phyloP scores from a whole-genome alignment of 2,113 vertebrate species.

The Sebastes schlegelii region DNA sequence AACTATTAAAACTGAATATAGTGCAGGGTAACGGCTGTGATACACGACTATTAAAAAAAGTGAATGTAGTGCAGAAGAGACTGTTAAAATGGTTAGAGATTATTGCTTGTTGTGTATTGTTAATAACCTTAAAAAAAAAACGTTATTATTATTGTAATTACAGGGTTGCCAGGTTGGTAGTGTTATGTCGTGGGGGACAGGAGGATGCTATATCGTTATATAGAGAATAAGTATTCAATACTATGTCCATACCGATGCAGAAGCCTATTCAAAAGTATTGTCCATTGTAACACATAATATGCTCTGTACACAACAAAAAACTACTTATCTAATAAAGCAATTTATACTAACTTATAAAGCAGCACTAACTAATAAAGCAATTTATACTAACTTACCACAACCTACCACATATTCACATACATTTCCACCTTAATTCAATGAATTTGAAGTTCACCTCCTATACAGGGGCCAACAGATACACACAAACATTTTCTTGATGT shows the following conservation, averaged over 20 bases:
- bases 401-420: no score
- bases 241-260: background rate
- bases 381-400: no score
- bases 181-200: background rate
- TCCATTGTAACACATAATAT: background rate
- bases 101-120: background rate
- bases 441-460: background rate
- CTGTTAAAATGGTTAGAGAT: background rate
- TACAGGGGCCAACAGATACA: no score
- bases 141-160: background rate
- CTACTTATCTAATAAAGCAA: no score
- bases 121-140: background rate
- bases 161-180: constrained; percentile 55
- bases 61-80: no score
- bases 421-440: no score
- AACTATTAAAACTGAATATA: no score
- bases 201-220: constrained; percentile 11
- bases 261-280: background rate
- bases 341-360: no score
- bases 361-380: no score
- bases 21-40: no score
- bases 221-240: background rate
- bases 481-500: background rate
- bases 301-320: background rate
- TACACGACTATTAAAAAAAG: no score